Conservation (phyloP, 53 echinoderm and acorn worm species). For the Echinometra lucunter region DNA sequence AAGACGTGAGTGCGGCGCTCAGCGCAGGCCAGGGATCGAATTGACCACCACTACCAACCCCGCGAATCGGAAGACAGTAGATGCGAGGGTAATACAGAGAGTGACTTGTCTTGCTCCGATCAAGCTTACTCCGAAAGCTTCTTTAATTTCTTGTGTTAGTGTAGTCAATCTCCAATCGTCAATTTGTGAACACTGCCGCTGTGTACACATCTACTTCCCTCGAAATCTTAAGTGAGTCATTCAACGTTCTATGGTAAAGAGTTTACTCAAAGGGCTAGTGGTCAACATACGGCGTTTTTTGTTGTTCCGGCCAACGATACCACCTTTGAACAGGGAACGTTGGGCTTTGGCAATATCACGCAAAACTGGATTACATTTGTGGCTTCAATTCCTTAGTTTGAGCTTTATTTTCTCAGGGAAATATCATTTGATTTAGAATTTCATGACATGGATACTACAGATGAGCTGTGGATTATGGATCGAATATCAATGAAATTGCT, state of each 20-base stretch:
- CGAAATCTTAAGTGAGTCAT: slow-evolving; percentile 57
- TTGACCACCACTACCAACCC: background rate
- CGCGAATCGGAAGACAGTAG: background rate
- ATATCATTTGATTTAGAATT: slow-evolving; percentile 9
- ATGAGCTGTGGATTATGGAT: background rate
- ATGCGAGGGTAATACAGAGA: background rate
- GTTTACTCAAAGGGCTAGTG: slow-evolving; percentile 59
- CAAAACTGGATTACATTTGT: background rate
- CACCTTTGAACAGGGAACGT: background rate
- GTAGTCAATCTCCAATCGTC: background rate
- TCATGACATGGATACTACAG: slow-evolving; percentile 55
- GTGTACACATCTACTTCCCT: slow-evolving; percentile 46
- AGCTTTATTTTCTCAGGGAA: background rate
- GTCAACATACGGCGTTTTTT: slow-evolving; percentile 58
- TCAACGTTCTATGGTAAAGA: slow-evolving; percentile 10
- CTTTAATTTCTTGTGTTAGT: background rate
- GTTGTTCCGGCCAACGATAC: slow-evolving; percentile 34
- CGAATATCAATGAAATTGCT: background rate
- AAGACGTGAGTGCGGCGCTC: background rate
- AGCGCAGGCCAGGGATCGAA: background rate
- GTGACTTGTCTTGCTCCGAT: background rate
- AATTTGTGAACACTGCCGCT: slow-evolving; percentile 54
- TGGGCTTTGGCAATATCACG: background rate
- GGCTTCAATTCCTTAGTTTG: slow-evolving; percentile 19
- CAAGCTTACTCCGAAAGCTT: slow-evolving; percentile 6